Conservation (phyloP, 2,797 vertebrate species). For the Protonibea diacanthus region DNA sequence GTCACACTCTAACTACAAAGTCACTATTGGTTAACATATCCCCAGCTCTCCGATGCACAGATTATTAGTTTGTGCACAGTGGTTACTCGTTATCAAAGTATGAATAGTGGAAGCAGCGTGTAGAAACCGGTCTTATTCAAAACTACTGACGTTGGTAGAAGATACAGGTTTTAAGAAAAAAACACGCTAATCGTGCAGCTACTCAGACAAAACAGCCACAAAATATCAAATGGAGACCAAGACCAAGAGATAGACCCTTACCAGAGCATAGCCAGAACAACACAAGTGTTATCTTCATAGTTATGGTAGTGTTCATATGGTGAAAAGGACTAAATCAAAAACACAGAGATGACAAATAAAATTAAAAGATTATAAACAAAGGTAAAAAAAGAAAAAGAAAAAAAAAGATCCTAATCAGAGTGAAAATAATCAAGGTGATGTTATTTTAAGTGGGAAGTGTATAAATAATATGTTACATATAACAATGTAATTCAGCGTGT, state of each 20-base stretch:
- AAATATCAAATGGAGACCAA: not conserved
- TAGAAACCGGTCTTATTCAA: not conserved
- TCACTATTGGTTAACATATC: not conserved
- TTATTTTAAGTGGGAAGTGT: not conserved
- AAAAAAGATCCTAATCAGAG: no score
- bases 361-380: not conserved
- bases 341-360: not conserved
- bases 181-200: no score
- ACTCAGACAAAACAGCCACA: no score
- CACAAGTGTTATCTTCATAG: conserved; percentile 14
- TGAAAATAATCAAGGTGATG: not conserved
- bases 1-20: not conserved
- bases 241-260: not conserved
- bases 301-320: not conserved
- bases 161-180: not conserved
- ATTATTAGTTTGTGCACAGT: not conserved
- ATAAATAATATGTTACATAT: not conserved
- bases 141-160: not conserved
- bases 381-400: not conserved
- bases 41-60: not conserved
- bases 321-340: not conserved
- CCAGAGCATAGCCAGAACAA: conserved; percentile 58
- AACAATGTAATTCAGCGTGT: not conserved
- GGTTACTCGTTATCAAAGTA: not conserved
- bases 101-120: not conserved